These are phyloP conservation scores for Drosophila vallismaia DNA, from an alignment of 2,888 invertebrate species.

Conservation along the genomic window DNA sequence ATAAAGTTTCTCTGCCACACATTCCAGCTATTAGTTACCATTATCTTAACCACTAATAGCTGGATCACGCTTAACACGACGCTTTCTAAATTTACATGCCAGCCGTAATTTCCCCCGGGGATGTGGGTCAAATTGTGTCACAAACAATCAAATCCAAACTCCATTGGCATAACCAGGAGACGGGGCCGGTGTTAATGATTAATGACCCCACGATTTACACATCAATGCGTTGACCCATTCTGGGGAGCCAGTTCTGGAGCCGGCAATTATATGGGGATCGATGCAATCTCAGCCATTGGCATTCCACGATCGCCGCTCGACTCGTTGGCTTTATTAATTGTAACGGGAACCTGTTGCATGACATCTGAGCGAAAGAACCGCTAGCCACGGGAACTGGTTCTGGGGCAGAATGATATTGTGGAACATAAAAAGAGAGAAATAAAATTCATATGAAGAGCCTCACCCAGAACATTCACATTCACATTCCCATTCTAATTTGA, in stretches of 20 bases:
- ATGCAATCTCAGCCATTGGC: constrained; percentile 60
- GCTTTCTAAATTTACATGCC: constrained; percentile 82
- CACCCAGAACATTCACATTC: constrained; percentile 21
- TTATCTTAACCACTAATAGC: constrained; percentile 35
- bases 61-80: constrained; percentile 21
- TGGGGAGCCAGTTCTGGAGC: constrained; percentile 53
- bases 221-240: constrained; percentile 64
- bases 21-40: constrained; percentile 35
- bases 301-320: constrained; percentile 49
- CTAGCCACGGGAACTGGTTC: constrained; percentile 65
- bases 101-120: constrained; percentile 61
- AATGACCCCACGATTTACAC: constrained; percentile 61
- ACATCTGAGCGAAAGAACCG: constrained; percentile 58
- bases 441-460: neutral
- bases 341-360: constrained; percentile 77
- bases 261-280: constrained; percentile 72
- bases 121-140: constrained; percentile 64
- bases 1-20: constrained; percentile 41
- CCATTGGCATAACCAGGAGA: constrained; percentile 13
- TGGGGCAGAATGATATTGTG: constrained; percentile 17
- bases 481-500: constrained; percentile 37
- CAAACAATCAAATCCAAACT: constrained; percentile 40
- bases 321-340: constrained; percentile 67
- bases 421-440: constrained; percentile 2
- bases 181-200: constrained; percentile 42